phyloP scores from a whole-genome alignment of 2,797 vertebrate genomes.

The Mormyrus proboscirostris region DNA sequence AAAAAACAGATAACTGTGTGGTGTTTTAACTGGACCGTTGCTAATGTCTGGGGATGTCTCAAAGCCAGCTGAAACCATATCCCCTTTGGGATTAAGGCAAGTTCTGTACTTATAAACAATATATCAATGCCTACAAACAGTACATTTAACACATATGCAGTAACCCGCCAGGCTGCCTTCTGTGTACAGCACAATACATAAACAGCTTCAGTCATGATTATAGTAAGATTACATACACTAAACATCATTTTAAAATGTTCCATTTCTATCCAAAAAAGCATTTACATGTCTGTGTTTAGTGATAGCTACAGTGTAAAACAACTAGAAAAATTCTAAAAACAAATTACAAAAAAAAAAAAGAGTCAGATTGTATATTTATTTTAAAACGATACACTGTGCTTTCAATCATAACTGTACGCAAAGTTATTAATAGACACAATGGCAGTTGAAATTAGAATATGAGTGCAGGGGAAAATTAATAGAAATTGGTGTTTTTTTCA shows the following conservation, averaged over 20 bases:
- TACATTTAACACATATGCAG: conserved; percentile 13
- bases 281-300: background rate
- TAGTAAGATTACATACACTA: conserved; percentile 9
- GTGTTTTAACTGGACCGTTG: background rate
- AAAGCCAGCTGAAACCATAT: background rate
- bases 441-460: background rate
- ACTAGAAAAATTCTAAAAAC: background rate
- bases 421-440: background rate
- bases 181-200: conserved; percentile 9
- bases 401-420: background rate
- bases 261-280: background rate
- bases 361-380: background rate
- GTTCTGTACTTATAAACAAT: conserved; percentile 12
- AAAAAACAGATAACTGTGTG: background rate
- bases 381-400: background rate
- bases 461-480: background rate
- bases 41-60: conserved; percentile 10
- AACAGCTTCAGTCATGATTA: conserved; percentile 23
- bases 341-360: background rate
- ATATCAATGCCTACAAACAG: conserved; percentile 15
- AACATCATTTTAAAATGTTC: conserved; percentile 1
- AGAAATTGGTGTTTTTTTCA: background rate
- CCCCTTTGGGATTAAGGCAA: background rate
- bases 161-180: background rate
- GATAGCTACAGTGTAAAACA: background rate